A percentile compares a stretch with the other conserved stretches of the same genome.
Conservation (phyloP, 2,888 invertebrate species). For the Cheilosia soror region DNA sequence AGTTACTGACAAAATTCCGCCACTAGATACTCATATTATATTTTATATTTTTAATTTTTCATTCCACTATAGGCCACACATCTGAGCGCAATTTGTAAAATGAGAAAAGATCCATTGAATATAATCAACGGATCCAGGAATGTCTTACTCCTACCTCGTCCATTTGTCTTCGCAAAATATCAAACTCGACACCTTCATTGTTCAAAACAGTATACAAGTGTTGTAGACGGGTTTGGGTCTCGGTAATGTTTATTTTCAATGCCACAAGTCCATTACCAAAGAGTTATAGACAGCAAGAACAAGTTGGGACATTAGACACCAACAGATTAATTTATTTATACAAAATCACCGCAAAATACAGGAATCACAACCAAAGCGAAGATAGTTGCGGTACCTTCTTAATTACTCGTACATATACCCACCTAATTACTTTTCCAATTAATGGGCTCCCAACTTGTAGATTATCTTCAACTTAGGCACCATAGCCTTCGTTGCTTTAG, state of each 20-base stretch:
- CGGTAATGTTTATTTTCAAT: neutral
- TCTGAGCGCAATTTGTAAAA: too few species aligned
- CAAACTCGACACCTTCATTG: neutral
- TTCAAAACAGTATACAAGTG: neutral
- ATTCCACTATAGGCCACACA: too few species aligned
- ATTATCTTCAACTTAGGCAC: neutral
- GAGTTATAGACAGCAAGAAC: neutral
- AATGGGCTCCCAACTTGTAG: neutral
- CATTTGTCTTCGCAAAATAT: neutral
- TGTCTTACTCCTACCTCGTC: neutral
- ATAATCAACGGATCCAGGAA: neutral
- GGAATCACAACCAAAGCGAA: neutral
- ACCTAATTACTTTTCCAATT: constrained; percentile 1
- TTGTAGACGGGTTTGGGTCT: neutral
- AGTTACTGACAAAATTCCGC: too few species aligned
- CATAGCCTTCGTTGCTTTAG: neutral
- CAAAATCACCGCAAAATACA: neutral
- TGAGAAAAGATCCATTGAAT: neutral
- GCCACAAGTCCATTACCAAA: neutral
- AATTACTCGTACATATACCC: neutral
- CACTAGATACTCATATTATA: too few species aligned
- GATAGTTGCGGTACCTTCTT: neutral
- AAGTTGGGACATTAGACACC: neutral
- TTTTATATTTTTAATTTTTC: too few species aligned
- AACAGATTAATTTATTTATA: too few species aligned